Base-by-base conservation (phyloP, 2,797 vertebrate species). In the Syngnathus rostellatus region DNA sequence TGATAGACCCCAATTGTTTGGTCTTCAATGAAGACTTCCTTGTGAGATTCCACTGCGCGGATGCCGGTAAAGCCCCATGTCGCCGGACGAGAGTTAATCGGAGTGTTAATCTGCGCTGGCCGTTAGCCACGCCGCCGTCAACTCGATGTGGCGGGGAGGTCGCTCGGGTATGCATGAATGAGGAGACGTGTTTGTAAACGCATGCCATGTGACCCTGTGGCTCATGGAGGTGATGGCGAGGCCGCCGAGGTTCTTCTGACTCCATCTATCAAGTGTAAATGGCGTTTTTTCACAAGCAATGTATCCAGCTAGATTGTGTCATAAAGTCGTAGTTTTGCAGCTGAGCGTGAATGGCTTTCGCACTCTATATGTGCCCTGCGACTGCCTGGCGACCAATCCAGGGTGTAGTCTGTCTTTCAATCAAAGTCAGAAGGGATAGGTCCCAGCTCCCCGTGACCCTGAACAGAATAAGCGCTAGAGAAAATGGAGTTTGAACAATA, bases 201-300 rank as follows among this genome's bases (percentile, higher is more conserved):
- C 81, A 75, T 68, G 62, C 54, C 71, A 74, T 85, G 76, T 82
- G 83, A 6, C 77, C 77, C 77, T 77, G 70, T 76, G 80, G 69
- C 25, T 70, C 69, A 74, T 78, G 76, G 77, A 79, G 86, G 71
- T 82, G 67, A 77, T 75, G 76, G 76, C 79, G 67, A 14, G 5
- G 23, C 70, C 71, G 75, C 77, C 73, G 77, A 78, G 86, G 70
- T 82, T 81, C 77, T 77, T 78, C 81, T 79, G 82, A n/a, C 75
- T 74, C 17, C 50, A 21, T 51, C 50, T 51, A n/a, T 46, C 12
- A 46, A 46, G 6, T 19, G 50, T n/a, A 51, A 51, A 21, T 51
- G 17, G 50, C 9, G 8, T 51, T 9, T 51, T 51, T 51, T n/a
- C n/a, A n/a, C 1, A 46, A 46, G 45, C 1, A 46, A 45, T 45